These are phyloP conservation scores for Ia io DNA, from an alignment of 2,113 vertebrate genomes.

Conservation along the genomic window DNA sequence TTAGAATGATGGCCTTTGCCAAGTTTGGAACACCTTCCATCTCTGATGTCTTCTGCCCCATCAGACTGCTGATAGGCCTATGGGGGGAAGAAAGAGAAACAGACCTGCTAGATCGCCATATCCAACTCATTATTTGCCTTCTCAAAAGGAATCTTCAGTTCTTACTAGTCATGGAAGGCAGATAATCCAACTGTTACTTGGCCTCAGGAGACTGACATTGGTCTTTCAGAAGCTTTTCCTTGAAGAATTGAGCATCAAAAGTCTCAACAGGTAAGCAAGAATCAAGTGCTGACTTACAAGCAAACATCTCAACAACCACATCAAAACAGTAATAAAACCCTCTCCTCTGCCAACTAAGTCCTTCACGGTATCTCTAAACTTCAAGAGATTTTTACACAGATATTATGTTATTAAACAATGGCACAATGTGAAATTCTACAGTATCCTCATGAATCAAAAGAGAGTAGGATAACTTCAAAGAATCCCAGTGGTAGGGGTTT, in stretches of 20 bases:
- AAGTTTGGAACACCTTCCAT: constrained; percentile 86
- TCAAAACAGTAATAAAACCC: constrained; percentile 25
- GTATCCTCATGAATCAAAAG: background rate
- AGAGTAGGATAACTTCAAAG: constrained; percentile 6
- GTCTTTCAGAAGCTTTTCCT: constrained; percentile 60
- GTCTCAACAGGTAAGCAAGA: constrained; percentile 46
- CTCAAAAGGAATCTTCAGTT: constrained; percentile 71
- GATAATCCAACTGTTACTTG: constrained; percentile 11
- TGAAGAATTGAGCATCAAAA: constrained; percentile 44
- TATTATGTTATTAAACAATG: constrained; percentile 27
- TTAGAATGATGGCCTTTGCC: constrained; percentile 84
- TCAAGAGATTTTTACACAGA: constrained; percentile 40
- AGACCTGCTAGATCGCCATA: constrained; percentile 83
- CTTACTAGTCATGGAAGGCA: constrained; percentile 69
- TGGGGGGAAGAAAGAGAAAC: constrained; percentile 86
- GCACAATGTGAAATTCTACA: constrained; percentile 1
- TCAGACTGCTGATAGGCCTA: constrained; percentile 86
- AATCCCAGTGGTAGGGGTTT: background rate
- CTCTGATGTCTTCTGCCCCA: constrained; percentile 85
- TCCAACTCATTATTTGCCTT: constrained; percentile 76
- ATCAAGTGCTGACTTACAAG: constrained; percentile 52
- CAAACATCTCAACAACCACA: constrained; percentile 57
- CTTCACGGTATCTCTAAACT: constrained; percentile 17
- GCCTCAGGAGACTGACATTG: constrained; percentile 47
- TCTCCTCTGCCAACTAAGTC: constrained; percentile 44